Conservation (phyloP, 2,113 vertebrate genomes). For the Sitta europaea region DNA sequence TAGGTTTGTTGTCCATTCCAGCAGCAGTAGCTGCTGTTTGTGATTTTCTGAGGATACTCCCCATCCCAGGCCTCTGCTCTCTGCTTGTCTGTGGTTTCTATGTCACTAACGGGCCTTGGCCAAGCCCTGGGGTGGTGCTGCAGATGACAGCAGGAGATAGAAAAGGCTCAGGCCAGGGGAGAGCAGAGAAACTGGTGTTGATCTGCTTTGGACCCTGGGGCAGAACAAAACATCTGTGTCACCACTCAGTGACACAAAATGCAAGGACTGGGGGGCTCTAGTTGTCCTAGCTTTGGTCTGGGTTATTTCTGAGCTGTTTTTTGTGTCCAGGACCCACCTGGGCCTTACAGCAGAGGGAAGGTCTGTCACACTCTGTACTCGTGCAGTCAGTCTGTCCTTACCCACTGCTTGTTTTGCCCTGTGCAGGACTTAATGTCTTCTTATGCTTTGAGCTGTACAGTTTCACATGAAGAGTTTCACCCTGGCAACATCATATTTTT, state of each 20-base stretch:
- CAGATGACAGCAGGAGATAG: background rate
- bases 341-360: background rate
- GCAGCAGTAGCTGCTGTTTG: background rate
- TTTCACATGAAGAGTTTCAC: background rate
- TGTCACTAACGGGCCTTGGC: background rate
- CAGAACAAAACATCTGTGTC: background rate
- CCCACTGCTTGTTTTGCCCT: background rate
- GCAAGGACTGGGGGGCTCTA: background rate
- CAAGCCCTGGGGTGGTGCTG: background rate
- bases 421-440: background rate
- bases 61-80: background rate
- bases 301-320: background rate
- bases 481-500: background rate
- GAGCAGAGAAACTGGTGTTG: background rate
- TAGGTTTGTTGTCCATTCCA: background rate
- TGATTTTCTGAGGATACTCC: background rate
- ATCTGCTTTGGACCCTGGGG: background rate
- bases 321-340: background rate
- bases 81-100: background rate
- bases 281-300: background rate
- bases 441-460: background rate
- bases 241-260: background rate
- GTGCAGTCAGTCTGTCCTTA: rapidly evolving
- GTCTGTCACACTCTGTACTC: background rate
- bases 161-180: background rate